Base-by-base conservation (phyloP, 2,888 invertebrate genomes). In the Epinotia nisella region DNA sequence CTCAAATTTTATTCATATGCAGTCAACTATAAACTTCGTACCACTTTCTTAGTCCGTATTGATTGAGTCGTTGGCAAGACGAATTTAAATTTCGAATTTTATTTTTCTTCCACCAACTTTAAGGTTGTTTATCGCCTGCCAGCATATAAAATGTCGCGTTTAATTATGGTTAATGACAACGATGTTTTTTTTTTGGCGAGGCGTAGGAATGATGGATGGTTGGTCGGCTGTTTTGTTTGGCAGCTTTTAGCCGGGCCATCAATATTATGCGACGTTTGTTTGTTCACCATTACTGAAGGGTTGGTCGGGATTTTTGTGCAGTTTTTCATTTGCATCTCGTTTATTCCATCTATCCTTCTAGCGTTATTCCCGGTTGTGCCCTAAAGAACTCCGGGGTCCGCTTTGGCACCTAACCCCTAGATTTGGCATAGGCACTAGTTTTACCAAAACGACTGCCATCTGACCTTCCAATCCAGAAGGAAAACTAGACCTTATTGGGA, bases 141-240 rank as follows among this genome's bases (percentile, higher is more conserved):
- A 11, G 60, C n/a, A 59, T 55, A 68, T 75, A 77, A 75, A 75
- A 74, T 76, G 74, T 74, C 76, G 78, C 79, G 80, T 87, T 85
- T 86, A 86, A 87, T 86, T 84, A 85, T 80, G 69, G 77, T 82
- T 86, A 86, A 87, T 86, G 86, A 84, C 82, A 82, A 82, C 83
- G 79, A 82, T 81, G 85, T 82, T 79, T 78, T 80, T 80, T 79
- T 80, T 77, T 78, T 78, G 78, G 73, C 78, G 78, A 74, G 78
- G 77, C 68, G 77, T 71, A 68, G 70, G 79, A 79, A 81, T 86
- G 86, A 85, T 85, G 81, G 81, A 86, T 84, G 81, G 67, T 56
- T 60, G 67, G 74, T 72, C 75, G 72, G 61, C 72, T 69, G 64
- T 75, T 75, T 55, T 70, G 65, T 73, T 67, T 35, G 56, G 56